Percentiles rank a stretch among this genome's conserved stretches.
These are phyloP conservation scores for Antedon mediterranea DNA, from an alignment of 53 echinoderm and acorn worm genomes.

Conservation along the genomic window DNA sequence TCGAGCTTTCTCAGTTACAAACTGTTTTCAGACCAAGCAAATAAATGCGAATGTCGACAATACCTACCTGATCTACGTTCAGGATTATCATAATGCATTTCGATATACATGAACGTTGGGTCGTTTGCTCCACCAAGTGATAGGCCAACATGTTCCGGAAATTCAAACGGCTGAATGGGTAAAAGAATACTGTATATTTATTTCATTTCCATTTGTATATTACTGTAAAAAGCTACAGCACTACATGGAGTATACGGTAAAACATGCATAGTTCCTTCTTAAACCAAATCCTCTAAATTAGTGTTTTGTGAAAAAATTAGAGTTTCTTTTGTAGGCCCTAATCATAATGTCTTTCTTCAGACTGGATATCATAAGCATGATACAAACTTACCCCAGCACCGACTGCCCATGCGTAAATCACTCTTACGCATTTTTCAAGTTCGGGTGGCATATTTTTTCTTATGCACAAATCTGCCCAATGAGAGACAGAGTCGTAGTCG, in stretches of 20 bases:
- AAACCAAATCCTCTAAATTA: too few species aligned
- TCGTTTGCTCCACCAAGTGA: conserved; percentile 23
- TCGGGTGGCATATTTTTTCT: conserved; percentile 20
- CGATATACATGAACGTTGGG: conserved; percentile 19
- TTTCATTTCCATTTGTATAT: too few species aligned
- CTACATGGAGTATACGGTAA: too few species aligned
- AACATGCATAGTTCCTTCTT: too few species aligned
- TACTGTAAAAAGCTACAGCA: too few species aligned
- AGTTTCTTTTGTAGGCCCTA: too few species aligned
- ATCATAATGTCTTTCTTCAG: background rate
- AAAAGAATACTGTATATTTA: too few species aligned
- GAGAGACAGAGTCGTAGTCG: background rate
- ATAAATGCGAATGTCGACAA: too few species aligned
- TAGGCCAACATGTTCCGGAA: conserved; percentile 21
- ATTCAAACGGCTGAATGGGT: conserved; percentile 16
- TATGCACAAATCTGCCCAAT: conserved; percentile 1
- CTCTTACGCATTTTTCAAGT: conserved; percentile 9
- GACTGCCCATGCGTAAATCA: conserved; percentile 14
- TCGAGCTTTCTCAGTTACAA: too few species aligned
- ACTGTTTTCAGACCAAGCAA: too few species aligned
- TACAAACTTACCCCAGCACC: conserved; percentile 16
- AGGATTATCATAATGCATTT: conserved; percentile 31
- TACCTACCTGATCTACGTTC: conserved; percentile 11
- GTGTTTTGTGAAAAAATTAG: too few species aligned
- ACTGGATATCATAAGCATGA: background rate